These are phyloP conservation scores for Linyphia triangularis DNA, from an alignment of 2,888 invertebrate genomes.

Conservation along the genomic window DNA sequence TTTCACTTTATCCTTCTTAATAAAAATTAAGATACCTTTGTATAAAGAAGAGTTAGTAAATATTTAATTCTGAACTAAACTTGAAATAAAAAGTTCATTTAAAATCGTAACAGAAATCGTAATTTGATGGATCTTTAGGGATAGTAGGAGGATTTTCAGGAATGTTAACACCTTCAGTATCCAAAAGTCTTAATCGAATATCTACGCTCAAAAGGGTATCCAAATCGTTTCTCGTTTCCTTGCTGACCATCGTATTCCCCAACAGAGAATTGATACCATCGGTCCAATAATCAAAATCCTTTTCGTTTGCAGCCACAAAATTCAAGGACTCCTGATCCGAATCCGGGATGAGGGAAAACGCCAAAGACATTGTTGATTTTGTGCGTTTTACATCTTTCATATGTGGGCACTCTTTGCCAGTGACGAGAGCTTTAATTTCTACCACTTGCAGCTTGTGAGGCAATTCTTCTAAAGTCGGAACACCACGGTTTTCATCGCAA, in stretches of 20 bases:
- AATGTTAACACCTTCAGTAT: conserved; percentile 96
- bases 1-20: too few species aligned
- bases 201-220: conserved; percentile 97
- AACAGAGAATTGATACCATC: conserved; percentile 95
- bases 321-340: conserved; percentile 91
- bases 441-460: conserved; percentile 91
- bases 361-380: conserved; percentile 89
- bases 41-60: too few species aligned
- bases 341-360: conserved; percentile 91
- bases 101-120: conserved; percentile 80
- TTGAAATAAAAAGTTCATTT: conserved; percentile 35
- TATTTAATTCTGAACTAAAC: too few species aligned
- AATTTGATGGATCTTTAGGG: conserved; percentile 95
- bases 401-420: conserved; percentile 95
- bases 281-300: conserved; percentile 91
- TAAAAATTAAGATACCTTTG: too few species aligned
- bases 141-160: conserved; percentile 95
- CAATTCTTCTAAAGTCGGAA: conserved; percentile 91
- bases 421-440: conserved; percentile 91
- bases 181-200: conserved; percentile 93
- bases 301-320: conserved; percentile 95
- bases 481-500: conserved; percentile 91
- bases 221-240: conserved; percentile 91
- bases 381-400: conserved; percentile 90
- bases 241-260: conserved; percentile 91